Base-by-base conservation (phyloP, 2,888 invertebrate species). In the Deilephila porcellus region DNA sequence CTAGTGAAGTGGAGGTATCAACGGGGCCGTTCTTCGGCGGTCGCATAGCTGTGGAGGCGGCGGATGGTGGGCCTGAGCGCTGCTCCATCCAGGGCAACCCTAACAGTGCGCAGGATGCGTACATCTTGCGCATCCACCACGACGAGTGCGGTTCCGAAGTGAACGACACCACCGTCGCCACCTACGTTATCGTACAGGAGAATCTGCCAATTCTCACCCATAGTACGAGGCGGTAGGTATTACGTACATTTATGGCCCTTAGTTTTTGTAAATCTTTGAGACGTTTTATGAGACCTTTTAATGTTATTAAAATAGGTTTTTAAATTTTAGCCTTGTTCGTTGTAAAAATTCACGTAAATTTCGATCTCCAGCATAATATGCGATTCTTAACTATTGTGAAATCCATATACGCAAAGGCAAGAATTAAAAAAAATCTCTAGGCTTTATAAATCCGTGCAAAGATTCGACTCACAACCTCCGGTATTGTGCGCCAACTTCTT, bases 11-110 rank as follows among this genome's bases (percentile, higher is more conserved):
- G 71, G 97, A 97, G 88, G 97, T 98, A 7, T 96, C 97, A 19
- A 98, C 97, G 0, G 98, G 98, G 0, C 98, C 97, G 0, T 96
- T 96, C 85, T 98, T 98, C 86, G 97, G 96, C 0, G 97, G 97
- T 2, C 95, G 97, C 76, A 97, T 98, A 76, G 97, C 96, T 0
- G 97, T 97, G 2, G 97, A 97, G 86, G 96, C 97, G 0, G 95
- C 96, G 0, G 97, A 97, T 84, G 97, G 97, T 0, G 96, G 96
- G 4, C 92, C 94, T 3, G 96, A 96, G 81, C 95, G 96, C 59
- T 97, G 98, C 84, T 96, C 96, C 17, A 93, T 97, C 67, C 97
- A 97, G 81, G 97, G 98, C 32, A 96, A 97, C 85, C 96, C 97
- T 1, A 95, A 96, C 81, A 97, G 97, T 87, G 95, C 96, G 0